Evolutionary conservation across 2,797 vertebrate species (phyloP).

Genomic region (Cyprinella venusta): DNA sequence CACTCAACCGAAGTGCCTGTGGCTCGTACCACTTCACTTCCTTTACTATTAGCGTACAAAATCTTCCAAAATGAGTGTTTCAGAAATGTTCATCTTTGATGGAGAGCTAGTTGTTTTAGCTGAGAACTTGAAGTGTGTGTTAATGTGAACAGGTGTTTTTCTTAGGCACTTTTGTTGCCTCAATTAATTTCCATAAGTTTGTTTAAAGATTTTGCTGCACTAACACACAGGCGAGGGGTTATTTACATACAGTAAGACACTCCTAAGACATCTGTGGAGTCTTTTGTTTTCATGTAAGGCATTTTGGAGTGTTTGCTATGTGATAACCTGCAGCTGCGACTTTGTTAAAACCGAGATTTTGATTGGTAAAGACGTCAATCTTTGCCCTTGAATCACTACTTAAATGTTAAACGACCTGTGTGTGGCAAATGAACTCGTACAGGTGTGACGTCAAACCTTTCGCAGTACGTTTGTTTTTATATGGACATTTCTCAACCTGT

Average conservation of each 20-base stretch:
- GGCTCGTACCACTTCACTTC: conserved; percentile 34
- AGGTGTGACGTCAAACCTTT: conserved; percentile 38
- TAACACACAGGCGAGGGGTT: conserved; percentile 37
- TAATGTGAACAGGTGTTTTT: conserved; percentile 33
- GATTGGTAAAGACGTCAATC: not conserved
- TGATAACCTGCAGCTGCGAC: not conserved
- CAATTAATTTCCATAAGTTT: conserved; percentile 66
- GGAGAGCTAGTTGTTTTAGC: not conserved
- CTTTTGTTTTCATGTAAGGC: conserved; percentile 12
- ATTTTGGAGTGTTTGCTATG: not conserved
- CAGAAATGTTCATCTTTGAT: not conserved
- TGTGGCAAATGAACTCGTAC: not conserved
- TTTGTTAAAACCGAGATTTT: conserved; percentile 1
- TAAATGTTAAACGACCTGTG: not conserved
- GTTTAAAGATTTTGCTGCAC: conserved; percentile 61
- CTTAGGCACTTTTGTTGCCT: conserved; percentile 30
- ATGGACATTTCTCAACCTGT: conserved; percentile 15
- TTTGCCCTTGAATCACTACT: not conserved
- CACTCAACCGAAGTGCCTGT: conserved; percentile 37
- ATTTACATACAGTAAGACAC: conserved; percentile 52
- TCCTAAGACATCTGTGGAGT: conserved; percentile 8
- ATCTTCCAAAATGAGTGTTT: not conserved
- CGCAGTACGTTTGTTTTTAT: conserved; percentile 12
- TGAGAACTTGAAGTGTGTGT: conserved; percentile 12
- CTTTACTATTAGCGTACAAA: conserved; percentile 10